A percentile compares a stretch with the other conserved stretches of the same genome.
Conservation (phyloP, 2,888 invertebrate genomes). For the Oasisia sp. region DNA sequence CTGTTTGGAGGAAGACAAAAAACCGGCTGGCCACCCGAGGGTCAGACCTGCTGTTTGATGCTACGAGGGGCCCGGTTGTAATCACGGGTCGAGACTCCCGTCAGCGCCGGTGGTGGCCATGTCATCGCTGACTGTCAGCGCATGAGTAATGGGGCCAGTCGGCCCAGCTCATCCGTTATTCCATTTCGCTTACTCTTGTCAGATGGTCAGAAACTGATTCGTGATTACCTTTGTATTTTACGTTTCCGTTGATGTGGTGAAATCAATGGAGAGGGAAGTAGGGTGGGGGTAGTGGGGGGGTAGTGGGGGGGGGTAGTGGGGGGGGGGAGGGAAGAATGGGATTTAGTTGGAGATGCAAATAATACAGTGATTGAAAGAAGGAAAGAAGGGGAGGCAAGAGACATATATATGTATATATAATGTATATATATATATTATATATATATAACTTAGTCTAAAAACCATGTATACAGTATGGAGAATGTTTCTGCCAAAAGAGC, state of each 20-base stretch:
- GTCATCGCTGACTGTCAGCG: not conserved
- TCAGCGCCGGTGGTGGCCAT: not conserved
- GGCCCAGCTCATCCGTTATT: not conserved
- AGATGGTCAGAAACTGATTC: not conserved
- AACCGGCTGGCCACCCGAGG: not conserved
- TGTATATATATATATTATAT: too few species aligned
- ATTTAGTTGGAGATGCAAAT: not conserved
- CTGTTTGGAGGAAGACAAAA: not conserved
- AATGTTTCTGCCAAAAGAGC: too few species aligned
- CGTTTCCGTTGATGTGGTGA: not conserved
- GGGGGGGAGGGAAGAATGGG: not conserved
- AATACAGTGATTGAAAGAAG: not conserved
- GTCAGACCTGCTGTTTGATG: not conserved
- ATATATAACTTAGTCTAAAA: too few species aligned
- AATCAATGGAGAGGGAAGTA: not conserved
- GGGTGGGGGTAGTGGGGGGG: too few species aligned
- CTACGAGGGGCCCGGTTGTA: conserved; percentile 17
- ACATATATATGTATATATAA: too few species aligned
- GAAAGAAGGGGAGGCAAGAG: too few species aligned
- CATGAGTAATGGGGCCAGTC: not conserved
- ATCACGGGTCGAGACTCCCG: not conserved
- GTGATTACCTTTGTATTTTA: not conserved
- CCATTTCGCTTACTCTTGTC: not conserved
- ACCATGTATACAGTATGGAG: too few species aligned
- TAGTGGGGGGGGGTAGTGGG: too few species aligned